These are phyloP conservation scores for Ctenoplectra terminalis DNA, from an alignment of 1,140 invertebrate genomes.

Conservation along the genomic window DNA sequence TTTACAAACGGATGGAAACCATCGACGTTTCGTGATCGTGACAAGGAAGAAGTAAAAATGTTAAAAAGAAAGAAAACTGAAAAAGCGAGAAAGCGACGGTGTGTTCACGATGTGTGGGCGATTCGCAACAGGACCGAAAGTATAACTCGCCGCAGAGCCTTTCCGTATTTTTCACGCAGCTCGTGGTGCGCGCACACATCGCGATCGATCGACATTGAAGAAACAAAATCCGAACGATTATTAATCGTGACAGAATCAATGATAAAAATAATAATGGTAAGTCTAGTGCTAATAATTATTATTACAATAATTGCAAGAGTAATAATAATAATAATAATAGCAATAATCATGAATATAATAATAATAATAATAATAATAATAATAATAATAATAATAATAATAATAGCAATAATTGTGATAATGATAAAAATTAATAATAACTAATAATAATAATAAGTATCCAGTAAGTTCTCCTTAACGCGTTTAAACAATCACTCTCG, in stretches of 20 bases:
- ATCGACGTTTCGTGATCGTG: slow-evolving; percentile 33
- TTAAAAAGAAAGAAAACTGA: not conserved
- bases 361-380: slow-evolving; percentile 64
- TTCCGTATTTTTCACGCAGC: too few species aligned
- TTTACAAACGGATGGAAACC: slow-evolving; percentile 47
- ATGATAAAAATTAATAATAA: slow-evolving; percentile 58
- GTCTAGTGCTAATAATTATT: slow-evolving; percentile 72
- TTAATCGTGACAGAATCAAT: slow-evolving; percentile 49
- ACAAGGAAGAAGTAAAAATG: slow-evolving; percentile 12
- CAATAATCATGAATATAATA: slow-evolving; percentile 68
- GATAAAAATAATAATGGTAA: slow-evolving; percentile 49
- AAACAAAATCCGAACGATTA: slow-evolving; percentile 16
- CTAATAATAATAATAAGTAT: slow-evolving; percentile 70
- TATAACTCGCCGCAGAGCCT: slow-evolving; percentile 2
- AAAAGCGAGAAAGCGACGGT: not conserved
- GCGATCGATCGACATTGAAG: slow-evolving; percentile 33
- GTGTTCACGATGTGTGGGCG: slow-evolving; percentile 31
- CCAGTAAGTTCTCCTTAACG: slow-evolving; percentile 63
- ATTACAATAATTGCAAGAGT: slow-evolving; percentile 65
- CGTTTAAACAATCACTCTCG: slow-evolving; percentile 67
- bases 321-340: slow-evolving; percentile 69
- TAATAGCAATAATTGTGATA: slow-evolving; percentile 70
- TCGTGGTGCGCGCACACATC: slow-evolving; percentile 35
- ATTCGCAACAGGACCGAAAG: slow-evolving; percentile 15
- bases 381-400: slow-evolving; percentile 67